Conservation (phyloP, 2,113 vertebrate species). For the Sinosuthora webbiana region DNA sequence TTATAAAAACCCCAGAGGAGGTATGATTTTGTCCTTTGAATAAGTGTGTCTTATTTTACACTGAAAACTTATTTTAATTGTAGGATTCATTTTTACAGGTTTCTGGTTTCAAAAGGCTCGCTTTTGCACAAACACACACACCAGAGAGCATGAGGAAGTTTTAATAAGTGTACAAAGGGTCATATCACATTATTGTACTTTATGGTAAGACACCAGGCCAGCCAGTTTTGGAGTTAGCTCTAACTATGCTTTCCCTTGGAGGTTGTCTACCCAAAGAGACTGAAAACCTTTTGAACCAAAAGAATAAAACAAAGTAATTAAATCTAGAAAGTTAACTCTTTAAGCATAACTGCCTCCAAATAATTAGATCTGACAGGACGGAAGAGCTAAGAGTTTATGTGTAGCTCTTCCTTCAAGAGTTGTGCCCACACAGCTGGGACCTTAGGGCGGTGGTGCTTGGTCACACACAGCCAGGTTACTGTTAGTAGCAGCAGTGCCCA, state of each 20-base stretch:
- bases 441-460: rapidly evolving
- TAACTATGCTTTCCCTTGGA: background rate
- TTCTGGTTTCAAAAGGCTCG: background rate
- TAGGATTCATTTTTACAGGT: background rate
- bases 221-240: background rate
- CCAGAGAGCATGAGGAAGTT: background rate
- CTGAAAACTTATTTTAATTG: background rate
- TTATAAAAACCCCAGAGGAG: background rate
- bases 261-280: background rate
- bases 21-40: background rate
- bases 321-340: background rate
- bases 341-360: background rate
- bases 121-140: background rate
- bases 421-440: too few species aligned
- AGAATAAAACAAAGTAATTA: background rate
- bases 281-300: background rate
- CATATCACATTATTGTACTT: background rate
- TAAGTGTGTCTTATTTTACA: background rate
- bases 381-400: background rate
- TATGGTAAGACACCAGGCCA: background rate
- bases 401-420: background rate
- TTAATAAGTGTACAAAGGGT: background rate
- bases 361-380: background rate
- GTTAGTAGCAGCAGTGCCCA: background rate
- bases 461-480: background rate